Evolutionary conservation across 2,113 vertebrate genomes (phyloP).

Genomic region (Oceanodroma tethys): DNA sequence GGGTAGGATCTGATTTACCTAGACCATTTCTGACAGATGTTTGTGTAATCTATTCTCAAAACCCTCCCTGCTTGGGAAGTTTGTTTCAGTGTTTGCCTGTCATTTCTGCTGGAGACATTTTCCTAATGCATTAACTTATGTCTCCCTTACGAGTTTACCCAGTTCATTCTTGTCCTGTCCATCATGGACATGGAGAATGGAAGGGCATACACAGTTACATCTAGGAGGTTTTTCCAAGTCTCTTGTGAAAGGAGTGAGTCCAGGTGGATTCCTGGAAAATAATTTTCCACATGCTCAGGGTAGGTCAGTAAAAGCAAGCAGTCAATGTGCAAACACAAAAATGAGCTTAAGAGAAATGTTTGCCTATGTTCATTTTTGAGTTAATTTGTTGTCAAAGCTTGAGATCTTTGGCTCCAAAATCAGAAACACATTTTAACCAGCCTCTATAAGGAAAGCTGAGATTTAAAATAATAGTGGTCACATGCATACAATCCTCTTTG

Average conservation of each 20-base stretch:
- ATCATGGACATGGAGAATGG: not conserved
- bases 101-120: not conserved
- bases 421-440: not conserved
- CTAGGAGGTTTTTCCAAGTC: not conserved
- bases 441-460: not conserved
- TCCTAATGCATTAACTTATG: not conserved
- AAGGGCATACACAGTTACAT: not conserved
- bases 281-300: not conserved
- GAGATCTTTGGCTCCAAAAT: not conserved
- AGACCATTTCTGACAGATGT: not conserved
- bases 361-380: not conserved
- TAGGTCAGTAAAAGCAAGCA: not conserved
- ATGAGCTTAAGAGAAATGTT: not conserved
- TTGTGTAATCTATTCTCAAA: not conserved
- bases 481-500: not conserved
- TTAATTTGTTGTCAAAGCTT: not conserved
- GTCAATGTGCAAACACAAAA: not conserved
- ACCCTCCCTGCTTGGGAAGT: not conserved
- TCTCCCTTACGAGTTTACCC: not conserved
- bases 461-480: not conserved
- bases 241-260: not conserved
- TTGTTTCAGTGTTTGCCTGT: not conserved
- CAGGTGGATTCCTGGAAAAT: not conserved
- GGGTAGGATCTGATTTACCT: not conserved
- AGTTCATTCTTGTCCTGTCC: not conserved